Evolutionary conservation across 23 tunicate genomes (phyloP), one percentile per base, ranked within the genome.

Genomic region (Trididemnum miniatum): DNA sequence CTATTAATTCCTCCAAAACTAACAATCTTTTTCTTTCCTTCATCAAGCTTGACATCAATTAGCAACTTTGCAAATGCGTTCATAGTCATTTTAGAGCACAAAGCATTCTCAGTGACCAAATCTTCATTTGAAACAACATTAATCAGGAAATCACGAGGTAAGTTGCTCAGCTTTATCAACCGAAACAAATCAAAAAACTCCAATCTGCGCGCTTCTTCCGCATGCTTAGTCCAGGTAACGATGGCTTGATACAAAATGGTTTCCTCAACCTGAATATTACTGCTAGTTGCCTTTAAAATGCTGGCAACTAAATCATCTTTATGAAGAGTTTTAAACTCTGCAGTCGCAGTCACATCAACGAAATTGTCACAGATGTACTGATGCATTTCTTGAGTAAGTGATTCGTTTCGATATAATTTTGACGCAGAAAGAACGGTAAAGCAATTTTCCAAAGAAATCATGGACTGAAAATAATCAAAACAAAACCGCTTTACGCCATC

Each of bases 401-500:
- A 3, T 5, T 39, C 60, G 32, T 31, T 37, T 39, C 31, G 30
- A 74, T 74, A 74, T 29, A 18, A 33, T 7, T 74, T 31, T 2
- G 80, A 24, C 24, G 30, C 20, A 31, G 27, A 20, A 40, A 74
- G 30, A 37, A 38, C 31, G 12, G 59, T 25, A 74, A 74, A 37
- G 9, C 80, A 74, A 18, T 22, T 36, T 7, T 74, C 80, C 2
- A 28, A 39, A 18, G 24, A 22, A 27, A 74, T 39, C 2, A 33
- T 24, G 22, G 60, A n/a, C 30, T 74, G 35, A 5, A 74, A 24
- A 38, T 9, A 74, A 2, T 74, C 60, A 38, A 74, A 25, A 29
- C 80, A 74, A 74, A 74, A 74, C 31, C 20, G 9, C 24, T 74
- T 74, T 4, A 44, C 60, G 7, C 38, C 80, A 22, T 74, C 60